Evolutionary conservation across 2,797 vertebrate species (phyloP).

Genomic region (Pseudochirops cupreus): DNA sequence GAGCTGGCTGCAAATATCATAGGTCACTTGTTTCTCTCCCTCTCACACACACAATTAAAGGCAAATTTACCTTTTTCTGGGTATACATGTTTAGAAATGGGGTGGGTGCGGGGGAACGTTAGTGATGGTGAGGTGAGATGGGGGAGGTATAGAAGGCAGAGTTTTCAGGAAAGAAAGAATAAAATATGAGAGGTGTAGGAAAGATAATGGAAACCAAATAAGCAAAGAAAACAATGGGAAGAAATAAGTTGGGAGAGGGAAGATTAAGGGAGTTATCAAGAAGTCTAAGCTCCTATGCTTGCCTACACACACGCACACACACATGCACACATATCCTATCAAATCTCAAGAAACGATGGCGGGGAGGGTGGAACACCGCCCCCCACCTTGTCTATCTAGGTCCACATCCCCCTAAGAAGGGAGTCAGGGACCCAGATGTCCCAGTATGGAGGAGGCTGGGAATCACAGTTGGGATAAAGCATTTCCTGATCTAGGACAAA

Average conservation of each 20-base stretch:
- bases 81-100: not conserved
- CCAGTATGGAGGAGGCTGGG: not conserved
- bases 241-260: not conserved
- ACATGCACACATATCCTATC: not conserved
- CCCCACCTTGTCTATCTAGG: not conserved
- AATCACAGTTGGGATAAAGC: not conserved
- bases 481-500: not conserved
- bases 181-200: not conserved
- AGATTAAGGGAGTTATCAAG: not conserved
- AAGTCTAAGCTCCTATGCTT: not conserved
- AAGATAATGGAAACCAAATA: not conserved
- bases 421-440: not conserved
- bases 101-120: not conserved
- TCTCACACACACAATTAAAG: not conserved
- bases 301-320: not conserved
- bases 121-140: not conserved
- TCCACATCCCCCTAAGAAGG: not conserved
- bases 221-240: not conserved
- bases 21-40: not conserved
- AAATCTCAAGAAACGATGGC: not conserved
- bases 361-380: not conserved
- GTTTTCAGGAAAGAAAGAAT: not conserved
- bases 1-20: not conserved
- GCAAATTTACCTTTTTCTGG: not conserved
- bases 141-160: not conserved